Evolutionary conservation across 2,888 invertebrate genomes (phyloP), one percentile per base, ranked within the genome.

Genomic region (Spodoptera picta): DNA sequence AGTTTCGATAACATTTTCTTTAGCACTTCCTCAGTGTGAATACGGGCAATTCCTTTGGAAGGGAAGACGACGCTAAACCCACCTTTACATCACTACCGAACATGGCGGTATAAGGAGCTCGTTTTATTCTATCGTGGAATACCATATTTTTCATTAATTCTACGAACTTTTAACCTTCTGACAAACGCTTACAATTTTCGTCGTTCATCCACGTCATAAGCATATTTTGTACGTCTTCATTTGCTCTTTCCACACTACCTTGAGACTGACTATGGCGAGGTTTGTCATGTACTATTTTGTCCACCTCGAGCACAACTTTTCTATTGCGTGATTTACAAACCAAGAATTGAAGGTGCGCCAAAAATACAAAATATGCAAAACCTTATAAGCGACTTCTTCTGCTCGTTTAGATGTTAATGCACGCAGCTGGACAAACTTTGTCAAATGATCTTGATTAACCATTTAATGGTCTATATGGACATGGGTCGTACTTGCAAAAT

Each of bases 71-170:
- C 14, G 14, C 14, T 14, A 14, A 14, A 14, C 14, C 14, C 14
- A 14, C 14, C 14, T 14, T 14, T 14, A 50, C 0, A 43, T 46
- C 31, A 7, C 1, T 11, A 7, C 65, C 86, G 76, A 88, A 87
- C 81, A 87, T 81, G 6, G 88, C 88, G 80, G 87, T 77, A 70
- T 85, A 87, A 43, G 86, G 86, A 56, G 72, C 78, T 60, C 75
- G 71, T 27, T 80, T 82, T 49, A 90, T 89, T 42, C 83, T 88
- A 49, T 71, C 19, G 71, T 90, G 87, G 71, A 76, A 68, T 19
- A 84, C 83, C 73, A 77, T 74, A 65, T 91, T 92, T 81, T 91
- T 91, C 85, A 84, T 86, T 55, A 88, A 78, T 72, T 90, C 89
- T 31, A 90, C 77, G 73, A 88, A 90, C 41, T 73, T 60, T 58